Evolutionary conservation across 2,888 invertebrate genomes (phyloP).

Genomic region (Pedicia rivosa): DNA sequence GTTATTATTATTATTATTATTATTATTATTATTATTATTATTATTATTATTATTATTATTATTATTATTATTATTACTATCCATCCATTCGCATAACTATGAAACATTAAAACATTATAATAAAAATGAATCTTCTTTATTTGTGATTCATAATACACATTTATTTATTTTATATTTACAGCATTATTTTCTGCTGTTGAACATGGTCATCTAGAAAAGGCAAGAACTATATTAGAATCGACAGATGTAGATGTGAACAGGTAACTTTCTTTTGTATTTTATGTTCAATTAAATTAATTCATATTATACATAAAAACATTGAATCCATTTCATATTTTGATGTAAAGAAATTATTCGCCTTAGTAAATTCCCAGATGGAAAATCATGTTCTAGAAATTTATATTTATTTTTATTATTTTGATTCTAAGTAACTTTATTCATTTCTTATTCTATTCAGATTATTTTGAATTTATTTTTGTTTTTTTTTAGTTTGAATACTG

Average conservation of each 20-base stretch:
- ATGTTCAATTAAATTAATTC: not conserved
- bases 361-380: too few species aligned
- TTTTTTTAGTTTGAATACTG: slow-evolving; percentile 62
- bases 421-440: too few species aligned
- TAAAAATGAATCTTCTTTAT: slow-evolving; percentile 6
- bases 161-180: slow-evolving; percentile 35
- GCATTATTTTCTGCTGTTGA: slow-evolving; percentile 91
- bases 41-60: slow-evolving; percentile 5
- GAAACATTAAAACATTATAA: not conserved
- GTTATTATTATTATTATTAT: slow-evolving; percentile 4
- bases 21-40: slow-evolving; percentile 2
- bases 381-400: too few species aligned
- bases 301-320: too few species aligned
- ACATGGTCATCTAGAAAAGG: slow-evolving; percentile 86
- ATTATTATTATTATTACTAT: slow-evolving; percentile 7
- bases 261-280: slow-evolving; percentile 32
- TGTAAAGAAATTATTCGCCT: too few species aligned
- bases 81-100: too few species aligned
- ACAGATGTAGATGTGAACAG: slow-evolving; percentile 89
- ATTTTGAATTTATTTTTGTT: slow-evolving; percentile 1
- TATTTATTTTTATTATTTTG: too few species aligned
- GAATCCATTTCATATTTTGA: too few species aligned
- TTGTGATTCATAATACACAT: slow-evolving; percentile 4
- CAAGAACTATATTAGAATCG: slow-evolving; percentile 77
- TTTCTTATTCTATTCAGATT: too few species aligned